phyloP scores from a whole-genome alignment of 2,888 invertebrate genomes.

The Limnephilus rhombicus region DNA sequence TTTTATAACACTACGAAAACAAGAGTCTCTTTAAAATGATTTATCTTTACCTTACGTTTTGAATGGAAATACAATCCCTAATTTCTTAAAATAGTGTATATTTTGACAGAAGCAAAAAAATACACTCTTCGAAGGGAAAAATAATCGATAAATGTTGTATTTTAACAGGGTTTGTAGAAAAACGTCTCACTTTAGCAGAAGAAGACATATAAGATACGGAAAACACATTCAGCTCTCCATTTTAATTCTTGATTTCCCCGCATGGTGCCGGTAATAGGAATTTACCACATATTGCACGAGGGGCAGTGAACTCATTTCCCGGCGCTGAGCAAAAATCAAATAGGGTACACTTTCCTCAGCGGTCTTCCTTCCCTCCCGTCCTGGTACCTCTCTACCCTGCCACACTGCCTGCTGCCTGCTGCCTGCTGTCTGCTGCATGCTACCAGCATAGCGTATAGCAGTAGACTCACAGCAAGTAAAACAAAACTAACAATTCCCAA shows the following conservation, averaged over 20 bases:
- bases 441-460: neutral
- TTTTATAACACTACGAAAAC: too few species aligned
- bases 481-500: neutral
- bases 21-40: too few species aligned
- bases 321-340: constrained; percentile 36
- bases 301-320: constrained; percentile 51
- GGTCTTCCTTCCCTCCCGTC: neutral
- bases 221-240: constrained; percentile 29
- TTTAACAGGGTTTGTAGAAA: neutral
- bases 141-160: too few species aligned
- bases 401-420: too few species aligned
- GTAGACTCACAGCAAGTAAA: neutral
- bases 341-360: constrained; percentile 2
- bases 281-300: constrained; percentile 64
- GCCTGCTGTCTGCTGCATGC: too few species aligned
- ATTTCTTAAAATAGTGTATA: too few species aligned
- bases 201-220: neutral
- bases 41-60: too few species aligned
- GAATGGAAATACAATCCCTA: too few species aligned
- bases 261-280: constrained; percentile 56
- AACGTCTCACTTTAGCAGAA: neutral
- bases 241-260: constrained; percentile 61
- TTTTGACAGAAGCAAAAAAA: too few species aligned
- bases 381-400: too few species aligned
- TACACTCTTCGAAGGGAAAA: too few species aligned